Conservation (phyloP, 2,888 invertebrate genomes). For the Xestia ashworthii region DNA sequence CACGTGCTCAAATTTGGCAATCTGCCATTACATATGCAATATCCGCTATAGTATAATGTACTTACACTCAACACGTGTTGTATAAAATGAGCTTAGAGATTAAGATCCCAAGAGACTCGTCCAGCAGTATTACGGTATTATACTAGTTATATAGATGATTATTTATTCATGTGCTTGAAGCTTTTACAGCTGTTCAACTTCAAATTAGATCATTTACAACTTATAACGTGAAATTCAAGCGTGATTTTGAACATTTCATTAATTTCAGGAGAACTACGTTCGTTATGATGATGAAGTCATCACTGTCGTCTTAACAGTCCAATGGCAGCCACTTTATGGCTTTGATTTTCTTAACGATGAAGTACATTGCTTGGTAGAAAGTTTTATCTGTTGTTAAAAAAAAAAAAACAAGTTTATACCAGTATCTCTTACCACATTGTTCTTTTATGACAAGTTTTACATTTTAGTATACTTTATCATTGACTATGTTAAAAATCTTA, state of each 20-base stretch:
- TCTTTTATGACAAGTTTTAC: not conserved
- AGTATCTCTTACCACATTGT: not conserved
- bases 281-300: not conserved
- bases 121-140: constrained; percentile 6
- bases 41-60: not conserved
- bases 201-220: not conserved
- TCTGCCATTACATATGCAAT: constrained; percentile 29
- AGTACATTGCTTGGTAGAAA: not conserved
- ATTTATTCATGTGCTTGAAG: constrained; percentile 15
- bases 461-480: not conserved
- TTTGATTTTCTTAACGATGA: not conserved
- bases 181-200: not conserved
- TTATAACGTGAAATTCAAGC: not conserved
- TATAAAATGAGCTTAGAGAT: constrained; percentile 29
- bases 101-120: constrained; percentile 20
- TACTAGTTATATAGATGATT: not conserved
- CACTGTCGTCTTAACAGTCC: not conserved
- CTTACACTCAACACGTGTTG: constrained; percentile 32
- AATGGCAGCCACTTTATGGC: not conserved
- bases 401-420: not conserved
- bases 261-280: too few relatives aligned
- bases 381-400: not conserved
- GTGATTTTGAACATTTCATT: not conserved
- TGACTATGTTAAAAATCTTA: not conserved
- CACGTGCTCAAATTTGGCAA: constrained; percentile 27